Evolutionary conservation across 2,888 invertebrate species (phyloP).

Genomic region (Parochlus steinenii): DNA sequence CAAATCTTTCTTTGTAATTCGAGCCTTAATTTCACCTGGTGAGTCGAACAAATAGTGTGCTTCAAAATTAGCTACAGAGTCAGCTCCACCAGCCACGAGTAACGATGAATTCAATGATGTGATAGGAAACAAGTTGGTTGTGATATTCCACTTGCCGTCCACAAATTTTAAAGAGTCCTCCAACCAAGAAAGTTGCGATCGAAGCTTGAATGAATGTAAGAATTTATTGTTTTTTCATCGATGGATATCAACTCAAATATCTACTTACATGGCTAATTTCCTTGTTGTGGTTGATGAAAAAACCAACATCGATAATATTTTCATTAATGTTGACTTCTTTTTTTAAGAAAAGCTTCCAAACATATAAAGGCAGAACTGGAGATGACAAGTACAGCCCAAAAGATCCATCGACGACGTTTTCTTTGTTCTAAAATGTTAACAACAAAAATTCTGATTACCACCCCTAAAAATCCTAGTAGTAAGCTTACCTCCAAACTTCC

Average conservation of each 20-base stretch:
- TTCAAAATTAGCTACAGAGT: slow-evolving; percentile 3
- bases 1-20: not conserved
- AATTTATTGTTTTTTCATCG: not conserved
- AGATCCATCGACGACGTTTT: slow-evolving; percentile 43
- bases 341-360: slow-evolving; percentile 43
- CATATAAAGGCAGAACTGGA: slow-evolving; percentile 44
- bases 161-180: slow-evolving; percentile 3
- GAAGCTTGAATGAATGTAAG: slow-evolving; percentile 1
- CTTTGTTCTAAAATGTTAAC: slow-evolving; percentile 39
- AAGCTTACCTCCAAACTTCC: slow-evolving; percentile 37
- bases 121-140: slow-evolving; percentile 8
- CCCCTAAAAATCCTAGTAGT: not conserved
- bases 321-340: slow-evolving; percentile 50
- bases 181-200: not conserved
- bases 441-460: too few relatives aligned
- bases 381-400: slow-evolving; percentile 45
- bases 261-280: slow-evolving; percentile 36
- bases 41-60: not conserved
- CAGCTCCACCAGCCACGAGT: slow-evolving; percentile 1
- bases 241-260: not conserved
- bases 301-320: slow-evolving; percentile 43
- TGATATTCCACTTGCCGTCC: slow-evolving; percentile 4
- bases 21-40: not conserved
- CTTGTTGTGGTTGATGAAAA: slow-evolving; percentile 39
- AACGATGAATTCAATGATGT: slow-evolving; percentile 8